Conservation (phyloP, 1,140 invertebrate species). For the Drosophila sp. region DNA sequence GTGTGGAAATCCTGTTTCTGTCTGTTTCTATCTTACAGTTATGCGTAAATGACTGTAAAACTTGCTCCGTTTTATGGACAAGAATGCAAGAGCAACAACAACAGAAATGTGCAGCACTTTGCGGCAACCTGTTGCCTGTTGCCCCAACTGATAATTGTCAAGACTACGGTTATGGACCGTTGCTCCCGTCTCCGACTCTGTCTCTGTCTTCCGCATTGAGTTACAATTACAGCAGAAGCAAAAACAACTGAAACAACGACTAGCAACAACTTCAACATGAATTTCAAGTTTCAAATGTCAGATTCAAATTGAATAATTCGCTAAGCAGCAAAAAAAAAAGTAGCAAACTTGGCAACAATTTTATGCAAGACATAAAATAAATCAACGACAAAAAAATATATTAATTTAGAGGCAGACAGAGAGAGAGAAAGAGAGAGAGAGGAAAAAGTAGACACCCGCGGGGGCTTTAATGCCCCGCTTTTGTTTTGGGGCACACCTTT, state of each 20-base stretch:
- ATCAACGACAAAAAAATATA: slow-evolving; percentile 27
- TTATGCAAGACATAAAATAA: slow-evolving; percentile 40
- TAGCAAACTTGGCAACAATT: slow-evolving; percentile 42
- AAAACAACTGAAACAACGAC: slow-evolving; percentile 39
- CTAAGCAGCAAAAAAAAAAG: slow-evolving; percentile 28
- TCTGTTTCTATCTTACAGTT: slow-evolving; percentile 75
- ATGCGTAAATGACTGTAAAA: slow-evolving; percentile 73
- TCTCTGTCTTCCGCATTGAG: slow-evolving; percentile 63
- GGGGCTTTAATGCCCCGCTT: slow-evolving; percentile 57
- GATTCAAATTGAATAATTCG: slow-evolving; percentile 53
- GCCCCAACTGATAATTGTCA: slow-evolving; percentile 66
- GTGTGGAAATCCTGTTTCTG: slow-evolving; percentile 71
- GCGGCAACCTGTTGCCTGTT: slow-evolving; percentile 46
- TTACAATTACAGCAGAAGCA: slow-evolving; percentile 67
- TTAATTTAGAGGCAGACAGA: slow-evolving; percentile 38
- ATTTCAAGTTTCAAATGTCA: slow-evolving; percentile 79
- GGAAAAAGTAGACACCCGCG: slow-evolving; percentile 37
- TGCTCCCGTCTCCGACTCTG: neutral
- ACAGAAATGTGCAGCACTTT: slow-evolving; percentile 71
- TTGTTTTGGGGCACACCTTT: slow-evolving; percentile 67
- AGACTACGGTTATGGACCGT: slow-evolving; percentile 52
- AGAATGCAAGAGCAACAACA: slow-evolving; percentile 49
- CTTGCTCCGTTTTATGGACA: slow-evolving; percentile 70
- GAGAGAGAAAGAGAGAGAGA: slow-evolving; percentile 26
- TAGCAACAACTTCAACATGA: slow-evolving; percentile 43